Base-by-base conservation (phyloP, 2,888 invertebrate species). In the Ophion obscuratus region DNA sequence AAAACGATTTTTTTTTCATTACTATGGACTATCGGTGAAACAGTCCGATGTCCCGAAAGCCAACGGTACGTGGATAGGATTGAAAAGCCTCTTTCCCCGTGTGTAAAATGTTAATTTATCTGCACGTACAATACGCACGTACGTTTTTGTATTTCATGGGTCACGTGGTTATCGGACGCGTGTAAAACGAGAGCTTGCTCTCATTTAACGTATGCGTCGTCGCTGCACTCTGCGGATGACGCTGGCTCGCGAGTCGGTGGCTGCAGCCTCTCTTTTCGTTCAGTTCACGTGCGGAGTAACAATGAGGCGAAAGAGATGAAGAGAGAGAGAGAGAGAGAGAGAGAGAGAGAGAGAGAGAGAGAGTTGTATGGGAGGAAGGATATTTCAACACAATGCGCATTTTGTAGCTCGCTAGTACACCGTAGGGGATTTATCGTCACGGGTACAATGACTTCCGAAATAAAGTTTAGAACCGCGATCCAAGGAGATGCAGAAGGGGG, bases 401-500 rank as follows among this genome's bases (percentile, higher is more conserved):
- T 86, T 86, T 85, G 88, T 87, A 75, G 84, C 81, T 76, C 82
- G 75, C 36, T 31, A 61, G 59, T 57, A 59, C 68, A 62, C 66
- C 73, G 40, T 81, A 44, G 73, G 73, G 82, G 87, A 88, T 88
- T 88, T 87, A 88, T 88, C 82, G 81, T 81, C 40, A 61, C 83
- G 53, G 79, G 64, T 76, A 87, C 87, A 88, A 88, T 87, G 83
- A 88, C 85, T 87, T 85, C 82, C 87, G 80, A 85, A 88, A 88
- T 87, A 83, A 88, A 85, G 82, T 88, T 81, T 84, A 73, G 76
- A 85, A 79, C 57, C 74, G 64, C 77, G 53, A 40, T 61, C 40
- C 79, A 73, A 83, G 73, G 77, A 67, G 57, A 66, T 66, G 61
- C 71, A 36, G 20, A 66, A 61, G 62, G 62, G 53, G 24, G 10